A percentile compares a stretch with the other conserved stretches of the same genome.
Evolutionary conservation across 2,113 vertebrate species (phyloP).

Genomic region (Eulacestoma nigropectus): DNA sequence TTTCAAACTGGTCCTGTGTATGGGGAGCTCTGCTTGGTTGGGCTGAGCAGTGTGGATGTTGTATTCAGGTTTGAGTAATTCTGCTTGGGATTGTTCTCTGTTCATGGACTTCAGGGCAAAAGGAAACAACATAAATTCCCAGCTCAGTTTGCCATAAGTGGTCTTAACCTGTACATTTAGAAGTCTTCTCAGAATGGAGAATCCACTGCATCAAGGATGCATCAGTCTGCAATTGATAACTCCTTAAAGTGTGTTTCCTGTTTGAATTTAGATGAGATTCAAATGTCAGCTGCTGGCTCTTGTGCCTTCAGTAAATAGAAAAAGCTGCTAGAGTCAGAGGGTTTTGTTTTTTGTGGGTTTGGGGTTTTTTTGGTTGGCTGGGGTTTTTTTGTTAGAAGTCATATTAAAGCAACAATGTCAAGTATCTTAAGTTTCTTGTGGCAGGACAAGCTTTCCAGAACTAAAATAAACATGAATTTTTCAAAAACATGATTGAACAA

Average conservation of each 20-base stretch:
- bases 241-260: neutral
- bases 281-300: neutral
- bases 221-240: neutral
- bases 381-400: neutral
- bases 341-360: neutral
- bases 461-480: neutral
- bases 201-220: neutral
- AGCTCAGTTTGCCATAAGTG: neutral
- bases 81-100: neutral
- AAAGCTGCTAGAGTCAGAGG: neutral
- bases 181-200: neutral
- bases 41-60: neutral
- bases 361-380: neutral
- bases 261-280: conserved; percentile 20
- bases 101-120: neutral
- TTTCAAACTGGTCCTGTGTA: neutral
- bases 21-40: neutral
- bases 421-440: neutral
- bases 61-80: neutral
- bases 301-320: neutral
- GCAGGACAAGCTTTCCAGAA: neutral
- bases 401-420: neutral
- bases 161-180: neutral
- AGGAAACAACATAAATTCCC: neutral
- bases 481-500: neutral